phyloP scores from a whole-genome alignment of 2,113 vertebrate genomes.

The Cranoglanis bouderius region DNA sequence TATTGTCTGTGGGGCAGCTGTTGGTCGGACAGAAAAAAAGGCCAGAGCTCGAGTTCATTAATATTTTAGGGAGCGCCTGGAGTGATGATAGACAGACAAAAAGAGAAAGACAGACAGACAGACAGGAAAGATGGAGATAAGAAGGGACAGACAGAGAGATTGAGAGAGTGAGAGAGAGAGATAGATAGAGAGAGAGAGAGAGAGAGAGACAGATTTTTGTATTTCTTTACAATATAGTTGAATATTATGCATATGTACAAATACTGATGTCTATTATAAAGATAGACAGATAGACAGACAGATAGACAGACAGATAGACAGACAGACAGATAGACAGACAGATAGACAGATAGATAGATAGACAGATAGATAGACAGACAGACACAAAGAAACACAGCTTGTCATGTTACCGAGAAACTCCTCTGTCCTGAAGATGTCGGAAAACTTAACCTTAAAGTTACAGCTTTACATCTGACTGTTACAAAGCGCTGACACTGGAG shows the following conservation, averaged over 20 bases:
- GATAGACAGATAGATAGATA: background rate
- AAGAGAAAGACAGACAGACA: background rate
- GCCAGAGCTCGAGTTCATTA: conserved; percentile 61
- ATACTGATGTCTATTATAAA: background rate
- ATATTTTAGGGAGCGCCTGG: conserved; percentile 69
- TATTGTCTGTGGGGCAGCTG: conserved; percentile 55
- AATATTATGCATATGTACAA: background rate
- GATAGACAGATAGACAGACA: background rate
- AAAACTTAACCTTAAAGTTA: no score
- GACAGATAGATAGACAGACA: no score
- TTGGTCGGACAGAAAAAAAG: conserved; percentile 63
- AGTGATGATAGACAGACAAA: conserved; percentile 25
- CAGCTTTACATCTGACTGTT: no score
- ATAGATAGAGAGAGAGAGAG: background rate
- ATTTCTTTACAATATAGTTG: background rate
- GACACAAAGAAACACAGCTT: no score
- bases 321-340: no score
- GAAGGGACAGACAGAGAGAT: background rate
- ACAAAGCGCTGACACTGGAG: background rate
- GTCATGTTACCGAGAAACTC: no score
- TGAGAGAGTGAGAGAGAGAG: background rate
- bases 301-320: no score
- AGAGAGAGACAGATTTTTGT: background rate
- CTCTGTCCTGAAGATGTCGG: no score
- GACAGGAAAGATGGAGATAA: no score